A percentile compares a stretch with the other conserved stretches of the same genome.
phyloP scores from a whole-genome alignment of 1,140 invertebrate species.

The Meloidogyne chitwoodi region DNA sequence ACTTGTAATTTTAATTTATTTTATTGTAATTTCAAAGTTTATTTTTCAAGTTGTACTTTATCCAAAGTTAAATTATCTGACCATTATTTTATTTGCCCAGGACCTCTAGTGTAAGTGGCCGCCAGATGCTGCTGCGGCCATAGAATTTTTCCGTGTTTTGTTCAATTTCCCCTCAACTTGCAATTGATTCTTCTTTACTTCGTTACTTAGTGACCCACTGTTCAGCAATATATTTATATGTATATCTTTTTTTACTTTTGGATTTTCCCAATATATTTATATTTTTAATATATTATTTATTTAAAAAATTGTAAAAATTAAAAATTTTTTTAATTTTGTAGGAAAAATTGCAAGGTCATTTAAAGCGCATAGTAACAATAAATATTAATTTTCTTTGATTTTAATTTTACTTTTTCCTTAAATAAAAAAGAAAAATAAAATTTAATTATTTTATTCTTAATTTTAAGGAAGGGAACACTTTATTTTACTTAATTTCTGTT shows the following conservation, averaged over 20 bases:
- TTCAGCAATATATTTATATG: neutral
- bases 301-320: too few species aligned
- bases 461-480: too few species aligned
- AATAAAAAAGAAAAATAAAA: too few species aligned
- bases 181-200: neutral
- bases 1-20: neutral
- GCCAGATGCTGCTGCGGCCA: neutral
- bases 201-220: neutral
- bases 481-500: too few species aligned
- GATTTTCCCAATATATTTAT: neutral
- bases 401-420: too few species aligned
- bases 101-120: neutral
- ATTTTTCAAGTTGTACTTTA: neutral
- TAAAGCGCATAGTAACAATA: too few species aligned
- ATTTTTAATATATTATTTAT: neutral
- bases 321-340: too few species aligned
- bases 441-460: too few species aligned
- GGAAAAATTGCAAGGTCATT: too few species aligned
- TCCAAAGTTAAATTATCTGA: neutral
- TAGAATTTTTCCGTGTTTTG: neutral
- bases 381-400: too few species aligned
- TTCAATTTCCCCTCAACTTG: neutral
- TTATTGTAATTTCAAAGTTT: neutral
- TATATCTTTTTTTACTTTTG: neutral
- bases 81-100: neutral